Evolutionary conservation across 1,140 invertebrate genomes (phyloP).

Genomic region (Zaprionus vittiger): DNA sequence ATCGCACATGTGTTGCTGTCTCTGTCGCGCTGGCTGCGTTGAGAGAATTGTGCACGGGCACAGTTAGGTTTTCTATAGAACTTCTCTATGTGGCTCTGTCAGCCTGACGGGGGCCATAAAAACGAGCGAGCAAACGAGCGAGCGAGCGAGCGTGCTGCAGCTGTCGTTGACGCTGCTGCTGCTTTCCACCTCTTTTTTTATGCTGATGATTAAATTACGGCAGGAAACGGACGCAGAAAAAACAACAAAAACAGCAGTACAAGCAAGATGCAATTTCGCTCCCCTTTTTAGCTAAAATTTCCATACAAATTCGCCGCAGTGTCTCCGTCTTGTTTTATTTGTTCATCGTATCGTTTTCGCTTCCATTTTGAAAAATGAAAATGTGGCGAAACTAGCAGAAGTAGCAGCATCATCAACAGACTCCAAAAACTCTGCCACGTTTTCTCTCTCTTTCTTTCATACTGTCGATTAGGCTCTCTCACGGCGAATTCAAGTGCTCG

Average conservation of each 20-base stretch:
- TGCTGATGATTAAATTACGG: constrained; percentile 59
- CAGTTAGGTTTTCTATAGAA: constrained; percentile 53
- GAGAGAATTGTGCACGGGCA: constrained; percentile 43
- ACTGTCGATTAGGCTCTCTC: constrained; percentile 1
- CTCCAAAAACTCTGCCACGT: constrained; percentile 46
- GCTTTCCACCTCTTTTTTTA: constrained; percentile 44
- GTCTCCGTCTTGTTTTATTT: constrained; percentile 4
- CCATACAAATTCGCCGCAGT: constrained; percentile 26
- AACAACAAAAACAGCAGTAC: constrained; percentile 20
- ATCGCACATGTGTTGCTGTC: constrained; percentile 35
- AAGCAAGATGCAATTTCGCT: constrained; percentile 36
- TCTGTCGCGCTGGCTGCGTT: constrained; percentile 29
- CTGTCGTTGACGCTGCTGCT: constrained; percentile 26
- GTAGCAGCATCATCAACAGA: constrained; percentile 17
- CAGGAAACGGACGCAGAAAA: constrained; percentile 49
- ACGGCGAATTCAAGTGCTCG: constrained; percentile 47
- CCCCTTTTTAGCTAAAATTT: constrained; percentile 38
- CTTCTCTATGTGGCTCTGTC: constrained; percentile 45
- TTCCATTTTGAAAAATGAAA: constrained; percentile 49
- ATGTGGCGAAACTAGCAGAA: constrained; percentile 18
- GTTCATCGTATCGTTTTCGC: constrained; percentile 22
- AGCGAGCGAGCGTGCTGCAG: constrained; percentile 44
- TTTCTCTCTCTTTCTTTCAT: constrained; percentile 34
- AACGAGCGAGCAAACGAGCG: constrained; percentile 44
- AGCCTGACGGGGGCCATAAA: constrained; percentile 40